Evolutionary conservation across 2,888 invertebrate genomes (phyloP), one percentile per base, ranked within the genome.

Genomic region (Falcaria lacertinaria): DNA sequence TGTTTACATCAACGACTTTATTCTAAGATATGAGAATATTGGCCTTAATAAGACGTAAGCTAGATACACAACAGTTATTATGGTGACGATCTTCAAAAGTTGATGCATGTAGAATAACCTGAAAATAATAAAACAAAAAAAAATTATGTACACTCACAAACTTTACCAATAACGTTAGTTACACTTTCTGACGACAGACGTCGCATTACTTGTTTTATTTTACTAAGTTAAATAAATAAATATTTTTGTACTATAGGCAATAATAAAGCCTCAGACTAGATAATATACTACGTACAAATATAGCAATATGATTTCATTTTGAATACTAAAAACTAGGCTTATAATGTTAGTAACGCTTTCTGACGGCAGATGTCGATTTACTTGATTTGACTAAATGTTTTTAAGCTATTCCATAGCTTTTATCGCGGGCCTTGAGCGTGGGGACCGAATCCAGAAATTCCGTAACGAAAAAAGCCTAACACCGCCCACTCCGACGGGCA

Each of bases 41-140:
- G 66, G 60, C 46, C 57, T 56, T 25, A 81, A 22, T n/a, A 79
- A 32, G 3, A 63, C 44, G 45, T 79, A 85, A 0, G 54, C 57
- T 32, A 84, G 47, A 39, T 63, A 68, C 2, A 76, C 22, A 0
- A 81, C 54, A 33, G 79, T 1, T 2, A 43, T 46, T 0, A 76
- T 17, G 0, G 83, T 74, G 0, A 75, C 49, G 0, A 77, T 25
- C 52, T 88, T 90, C 43, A 90, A 43, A 0, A 69, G 42, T 54
- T 87, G 89, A 54, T 90, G 90, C 2, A 85, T 50, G 61, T 81
- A 82, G 66, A 69, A 90, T 15, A 90, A 62, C 50, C 90, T 90
- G 86, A 33, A 80, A 80, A 39, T 59, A 68, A 71, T 57, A 44
- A 44, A 45, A 45, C 32, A 33, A 15, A 14, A 25, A 42, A 32